Conservation (phyloP, 1,140 invertebrate species). For the Conus ventricosus region DNA sequence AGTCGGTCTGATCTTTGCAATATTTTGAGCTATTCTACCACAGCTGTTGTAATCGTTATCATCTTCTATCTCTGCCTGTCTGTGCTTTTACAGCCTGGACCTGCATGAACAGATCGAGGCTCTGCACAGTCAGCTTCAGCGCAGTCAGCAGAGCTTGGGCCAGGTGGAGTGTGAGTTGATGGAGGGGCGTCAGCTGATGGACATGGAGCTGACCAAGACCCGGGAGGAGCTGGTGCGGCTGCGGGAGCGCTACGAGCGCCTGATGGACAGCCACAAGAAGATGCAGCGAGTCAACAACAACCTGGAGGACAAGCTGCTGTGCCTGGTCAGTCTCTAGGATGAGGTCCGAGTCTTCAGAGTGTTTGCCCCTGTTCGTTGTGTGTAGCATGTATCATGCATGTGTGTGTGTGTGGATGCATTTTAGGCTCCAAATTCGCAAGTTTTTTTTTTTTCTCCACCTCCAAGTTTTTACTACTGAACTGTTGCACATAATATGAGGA, state of each 20-base stretch:
- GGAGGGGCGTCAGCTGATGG: conserved; percentile 85
- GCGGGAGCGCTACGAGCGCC: conserved; percentile 94
- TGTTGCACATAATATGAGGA: no score
- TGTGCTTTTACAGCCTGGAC: conserved; percentile 78
- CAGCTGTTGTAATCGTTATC: no score
- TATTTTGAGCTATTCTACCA: no score
- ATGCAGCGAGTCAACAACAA: conserved; percentile 96
- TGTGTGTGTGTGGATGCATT: no score
- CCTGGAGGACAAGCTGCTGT: conserved; percentile 94
- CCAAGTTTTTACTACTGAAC: no score
- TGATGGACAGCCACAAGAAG: conserved; percentile 94
- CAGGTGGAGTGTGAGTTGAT: conserved; percentile 90
- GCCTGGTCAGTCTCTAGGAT: conserved; percentile 81
- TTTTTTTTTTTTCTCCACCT: no score
- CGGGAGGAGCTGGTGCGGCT: conserved; percentile 90
- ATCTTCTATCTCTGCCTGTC: no score
- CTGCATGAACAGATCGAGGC: conserved; percentile 91
- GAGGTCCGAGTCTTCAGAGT: background rate
- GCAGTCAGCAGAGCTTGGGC: conserved; percentile 88
- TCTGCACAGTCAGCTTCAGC: conserved; percentile 85
- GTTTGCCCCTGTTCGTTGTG: background rate
- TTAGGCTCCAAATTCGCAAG: no score
- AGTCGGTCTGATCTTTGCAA: no score
- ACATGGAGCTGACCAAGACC: conserved; percentile 84
- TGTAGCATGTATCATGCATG: no score